Percentiles rank a stretch among this genome's conserved stretches.
phyloP scores from a whole-genome alignment of 2,113 vertebrate genomes.

The Ailurus styani region DNA sequence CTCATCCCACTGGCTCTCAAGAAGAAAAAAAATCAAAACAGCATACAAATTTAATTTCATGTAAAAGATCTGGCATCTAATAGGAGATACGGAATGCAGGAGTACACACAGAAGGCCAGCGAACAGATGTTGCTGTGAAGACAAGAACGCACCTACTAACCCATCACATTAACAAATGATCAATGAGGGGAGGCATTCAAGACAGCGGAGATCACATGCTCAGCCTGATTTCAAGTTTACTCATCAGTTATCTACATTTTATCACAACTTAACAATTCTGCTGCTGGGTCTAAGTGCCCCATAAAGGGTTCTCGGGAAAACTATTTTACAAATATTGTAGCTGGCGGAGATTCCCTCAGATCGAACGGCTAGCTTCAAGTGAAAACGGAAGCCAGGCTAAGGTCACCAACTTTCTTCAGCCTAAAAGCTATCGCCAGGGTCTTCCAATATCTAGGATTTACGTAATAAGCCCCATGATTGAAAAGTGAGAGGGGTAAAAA shows the following conservation, averaged over 20 bases:
- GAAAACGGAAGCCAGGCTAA: not conserved
- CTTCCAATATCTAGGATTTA: not conserved
- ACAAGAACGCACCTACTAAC: not conserved
- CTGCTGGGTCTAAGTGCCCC: not conserved
- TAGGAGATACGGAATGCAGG: not conserved
- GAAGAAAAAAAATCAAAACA: not conserved
- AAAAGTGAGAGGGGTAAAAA: not conserved
- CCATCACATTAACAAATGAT: fast-evolving
- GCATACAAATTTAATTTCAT: not conserved
- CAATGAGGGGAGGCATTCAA: not conserved
- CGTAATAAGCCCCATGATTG: fast-evolving
- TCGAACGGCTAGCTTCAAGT: not conserved
- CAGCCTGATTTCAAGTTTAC: not conserved
- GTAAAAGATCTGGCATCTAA: not conserved
- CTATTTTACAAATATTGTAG: not conserved
- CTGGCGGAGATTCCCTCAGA: not conserved
- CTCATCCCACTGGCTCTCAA: not conserved
- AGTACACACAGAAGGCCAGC: not conserved
- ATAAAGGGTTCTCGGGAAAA: not conserved
- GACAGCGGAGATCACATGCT: fast-evolving
- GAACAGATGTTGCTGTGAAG: not conserved
- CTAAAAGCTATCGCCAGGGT: not conserved
- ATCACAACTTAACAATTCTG: not conserved
- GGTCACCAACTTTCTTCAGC: not conserved
- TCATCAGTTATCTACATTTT: not conserved